These are phyloP conservation scores for Alloscopus bannaensis DNA, from an alignment of 2,888 invertebrate species.

Conservation along the genomic window DNA sequence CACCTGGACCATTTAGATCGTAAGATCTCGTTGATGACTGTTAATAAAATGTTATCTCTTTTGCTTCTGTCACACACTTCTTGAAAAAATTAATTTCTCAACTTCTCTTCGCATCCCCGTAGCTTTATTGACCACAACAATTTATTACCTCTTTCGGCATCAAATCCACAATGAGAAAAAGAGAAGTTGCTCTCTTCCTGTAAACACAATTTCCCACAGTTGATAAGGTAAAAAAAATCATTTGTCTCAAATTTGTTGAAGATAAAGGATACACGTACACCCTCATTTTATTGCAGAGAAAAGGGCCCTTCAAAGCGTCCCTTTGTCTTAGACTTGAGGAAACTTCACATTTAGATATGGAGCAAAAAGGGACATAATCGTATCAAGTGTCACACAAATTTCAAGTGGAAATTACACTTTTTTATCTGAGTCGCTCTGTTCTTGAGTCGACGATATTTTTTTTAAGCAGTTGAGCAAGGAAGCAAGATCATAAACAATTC, in stretches of 20 bases:
- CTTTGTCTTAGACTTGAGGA: not conserved
- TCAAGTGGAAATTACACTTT: slow-evolving; percentile 8
- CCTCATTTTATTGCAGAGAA: too few species aligned
- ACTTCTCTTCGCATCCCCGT: slow-evolving; percentile 44
- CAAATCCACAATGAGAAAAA: not conserved
- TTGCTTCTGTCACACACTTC: slow-evolving; percentile 44
- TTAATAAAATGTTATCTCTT: slow-evolving; percentile 49
- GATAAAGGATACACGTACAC: too few species aligned
- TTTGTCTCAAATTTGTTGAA: not conserved
- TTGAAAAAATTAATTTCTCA: slow-evolving; percentile 54
- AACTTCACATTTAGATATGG: slow-evolving; percentile 16
- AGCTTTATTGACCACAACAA: slow-evolving; percentile 52
- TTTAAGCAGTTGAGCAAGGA: not conserved
- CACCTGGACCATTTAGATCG: slow-evolving; percentile 56
- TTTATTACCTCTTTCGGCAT: slow-evolving; percentile 56
- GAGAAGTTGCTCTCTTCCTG: not conserved
- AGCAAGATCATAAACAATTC: slow-evolving; percentile 40
- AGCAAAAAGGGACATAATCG: not conserved
- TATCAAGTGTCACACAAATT: slow-evolving; percentile 35
- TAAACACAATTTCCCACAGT: not conserved
- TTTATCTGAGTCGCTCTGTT: not conserved
- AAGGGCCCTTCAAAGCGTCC: too few species aligned
- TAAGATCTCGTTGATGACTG: slow-evolving; percentile 27
- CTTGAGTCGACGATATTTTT: slow-evolving; percentile 1
- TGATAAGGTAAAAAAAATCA: not conserved